Percentiles rank a stretch among this genome's conserved stretches.
phyloP scores from a whole-genome alignment of 1,140 invertebrate species.

The Cydia fagiglandana region DNA sequence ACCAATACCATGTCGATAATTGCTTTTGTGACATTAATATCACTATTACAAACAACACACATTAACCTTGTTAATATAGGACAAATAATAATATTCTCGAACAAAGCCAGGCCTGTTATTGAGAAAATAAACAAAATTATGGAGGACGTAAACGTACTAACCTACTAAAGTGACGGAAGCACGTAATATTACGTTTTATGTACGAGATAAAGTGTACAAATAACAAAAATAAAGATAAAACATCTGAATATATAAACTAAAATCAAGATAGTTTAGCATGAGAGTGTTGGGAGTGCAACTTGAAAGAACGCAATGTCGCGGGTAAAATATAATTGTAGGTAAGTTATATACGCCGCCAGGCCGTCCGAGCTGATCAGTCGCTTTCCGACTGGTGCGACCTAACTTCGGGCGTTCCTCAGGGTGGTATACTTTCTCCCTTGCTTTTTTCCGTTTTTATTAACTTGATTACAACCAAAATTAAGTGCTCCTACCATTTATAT shows the following conservation, averaged over 20 bases:
- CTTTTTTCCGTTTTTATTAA: too few species aligned
- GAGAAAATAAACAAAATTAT: constrained; percentile 6
- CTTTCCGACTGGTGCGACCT: too few species aligned
- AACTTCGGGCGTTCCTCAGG: too few species aligned
- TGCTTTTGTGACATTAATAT: constrained; percentile 9
- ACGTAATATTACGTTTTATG: constrained; percentile 2
- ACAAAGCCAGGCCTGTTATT: background rate
- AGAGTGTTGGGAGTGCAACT: background rate
- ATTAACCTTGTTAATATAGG: background rate
- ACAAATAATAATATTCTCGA: background rate
- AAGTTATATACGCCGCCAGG: too few species aligned
- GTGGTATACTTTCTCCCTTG: too few species aligned
- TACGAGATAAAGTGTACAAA: background rate
- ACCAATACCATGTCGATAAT: background rate
- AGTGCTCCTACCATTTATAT: too few species aligned
- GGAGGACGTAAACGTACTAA: background rate
- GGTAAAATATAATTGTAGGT: background rate
- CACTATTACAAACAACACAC: background rate
- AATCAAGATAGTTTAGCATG: too few species aligned
- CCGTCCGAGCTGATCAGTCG: too few species aligned
- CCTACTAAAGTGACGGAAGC: background rate
- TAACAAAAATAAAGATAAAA: background rate
- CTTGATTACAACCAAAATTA: too few species aligned
- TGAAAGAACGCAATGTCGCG: background rate
- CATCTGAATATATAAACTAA: background rate